Evolutionary conservation across 2,113 vertebrate genomes (phyloP).

Genomic region (Hylia prasina): DNA sequence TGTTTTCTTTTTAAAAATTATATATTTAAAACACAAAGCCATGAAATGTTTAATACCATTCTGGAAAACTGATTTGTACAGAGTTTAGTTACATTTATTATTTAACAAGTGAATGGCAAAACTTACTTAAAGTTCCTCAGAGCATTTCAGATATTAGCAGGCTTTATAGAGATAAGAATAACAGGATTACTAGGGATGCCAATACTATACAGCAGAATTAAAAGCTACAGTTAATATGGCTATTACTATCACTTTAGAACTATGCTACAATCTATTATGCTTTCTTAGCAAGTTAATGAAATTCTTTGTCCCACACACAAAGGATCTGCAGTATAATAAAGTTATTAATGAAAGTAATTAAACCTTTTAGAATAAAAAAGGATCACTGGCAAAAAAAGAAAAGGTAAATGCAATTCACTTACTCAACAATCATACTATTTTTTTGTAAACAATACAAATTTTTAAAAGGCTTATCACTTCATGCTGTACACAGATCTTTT

Average conservation of each 20-base stretch:
- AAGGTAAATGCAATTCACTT: constrained; percentile 2
- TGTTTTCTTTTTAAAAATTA: not conserved
- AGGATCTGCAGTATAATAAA: not conserved
- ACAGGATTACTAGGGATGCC: constrained; percentile 29
- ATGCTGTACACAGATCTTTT: constrained; percentile 27
- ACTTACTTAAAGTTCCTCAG: constrained; percentile 45
- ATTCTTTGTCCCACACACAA: constrained; percentile 35
- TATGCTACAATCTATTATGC: constrained; percentile 7
- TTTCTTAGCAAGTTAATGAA: constrained; percentile 6
- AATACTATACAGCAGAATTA: constrained; percentile 29
- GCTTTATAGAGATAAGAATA: constrained; percentile 43
- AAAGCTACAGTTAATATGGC: constrained; percentile 41
- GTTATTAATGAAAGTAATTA: constrained; percentile 46
- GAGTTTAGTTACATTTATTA: constrained; percentile 41
- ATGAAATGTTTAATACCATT: constrained; percentile 37
- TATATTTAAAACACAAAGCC: constrained; percentile 26
- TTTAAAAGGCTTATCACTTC: constrained; percentile 2
- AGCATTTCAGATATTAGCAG: constrained; percentile 54
- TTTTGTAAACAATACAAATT: constrained; percentile 30
- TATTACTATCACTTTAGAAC: constrained; percentile 55
- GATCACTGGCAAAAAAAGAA: constrained; percentile 1
- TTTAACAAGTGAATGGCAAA: constrained; percentile 53
- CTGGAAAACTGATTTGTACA: constrained; percentile 29
- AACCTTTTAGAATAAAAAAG: constrained; percentile 28
- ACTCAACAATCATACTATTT: constrained; percentile 6